phyloP scores from a whole-genome alignment of 2,113 vertebrate species.

The Corvus moneduloides region DNA sequence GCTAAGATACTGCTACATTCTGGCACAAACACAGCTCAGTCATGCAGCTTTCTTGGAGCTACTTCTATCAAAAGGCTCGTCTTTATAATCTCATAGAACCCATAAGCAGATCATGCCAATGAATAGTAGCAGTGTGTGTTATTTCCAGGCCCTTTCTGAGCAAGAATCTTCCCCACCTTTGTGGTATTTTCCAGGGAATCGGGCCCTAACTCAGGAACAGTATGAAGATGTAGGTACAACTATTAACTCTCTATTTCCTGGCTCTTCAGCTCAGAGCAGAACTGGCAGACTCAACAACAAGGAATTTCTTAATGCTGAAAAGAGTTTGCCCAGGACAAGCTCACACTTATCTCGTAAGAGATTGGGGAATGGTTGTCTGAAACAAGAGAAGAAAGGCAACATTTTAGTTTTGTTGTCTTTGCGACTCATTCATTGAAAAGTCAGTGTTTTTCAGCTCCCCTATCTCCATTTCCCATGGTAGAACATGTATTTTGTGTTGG shows the following conservation, averaged over 20 bases:
- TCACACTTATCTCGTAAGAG: not conserved
- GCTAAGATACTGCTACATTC: not conserved
- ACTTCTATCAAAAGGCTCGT: not conserved
- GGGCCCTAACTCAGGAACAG: not conserved
- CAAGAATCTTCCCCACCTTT: not conserved
- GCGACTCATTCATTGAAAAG: not conserved
- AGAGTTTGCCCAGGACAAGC: not conserved
- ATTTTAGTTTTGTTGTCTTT: not conserved
- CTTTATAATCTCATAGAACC: slow-evolving; percentile 5
- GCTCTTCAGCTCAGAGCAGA: not conserved
- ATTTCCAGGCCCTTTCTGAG: not conserved
- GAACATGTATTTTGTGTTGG: not conserved
- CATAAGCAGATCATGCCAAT: not conserved
- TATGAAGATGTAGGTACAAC: not conserved
- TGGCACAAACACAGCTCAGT: slow-evolving; percentile 17
- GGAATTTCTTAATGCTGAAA: not conserved
- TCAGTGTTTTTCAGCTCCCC: not conserved
- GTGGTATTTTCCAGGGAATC: not conserved
- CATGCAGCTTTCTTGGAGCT: not conserved
- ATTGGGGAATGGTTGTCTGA: not conserved
- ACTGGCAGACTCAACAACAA: not conserved
- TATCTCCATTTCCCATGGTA: not conserved
- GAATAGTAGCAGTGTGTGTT: not conserved
- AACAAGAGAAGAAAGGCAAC: not conserved
- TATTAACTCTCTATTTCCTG: not conserved